Conservation (phyloP, 2,888 invertebrate genomes). For the Drosophila seclusa region DNA sequence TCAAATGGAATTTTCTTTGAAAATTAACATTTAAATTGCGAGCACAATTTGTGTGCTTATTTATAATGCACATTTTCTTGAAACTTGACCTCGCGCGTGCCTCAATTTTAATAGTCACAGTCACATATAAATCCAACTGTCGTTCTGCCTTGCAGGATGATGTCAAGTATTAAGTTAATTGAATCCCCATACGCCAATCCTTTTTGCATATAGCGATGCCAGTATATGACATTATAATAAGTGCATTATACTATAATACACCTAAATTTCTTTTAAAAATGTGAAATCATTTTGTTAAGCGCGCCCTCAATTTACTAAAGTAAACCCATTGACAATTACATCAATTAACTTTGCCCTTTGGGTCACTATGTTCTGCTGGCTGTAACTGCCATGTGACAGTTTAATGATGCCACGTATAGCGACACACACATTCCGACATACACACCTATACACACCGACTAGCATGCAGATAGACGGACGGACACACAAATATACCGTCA, state of each 20-base stretch:
- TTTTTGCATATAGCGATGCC: background rate
- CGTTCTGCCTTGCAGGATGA: background rate
- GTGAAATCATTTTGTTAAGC: constrained; percentile 54
- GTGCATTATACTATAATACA: constrained; percentile 4
- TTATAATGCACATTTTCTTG: constrained; percentile 30
- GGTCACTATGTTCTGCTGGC: constrained; percentile 19
- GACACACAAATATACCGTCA: constrained; percentile 6
- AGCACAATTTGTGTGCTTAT: constrained; percentile 4
- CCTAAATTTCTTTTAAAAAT: constrained; percentile 12
- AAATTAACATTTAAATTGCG: constrained; percentile 53
- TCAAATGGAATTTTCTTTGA: constrained; percentile 45
- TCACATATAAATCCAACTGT: constrained; percentile 18
- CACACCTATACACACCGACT: background rate
- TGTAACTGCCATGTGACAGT: constrained; percentile 46
- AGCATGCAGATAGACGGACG: constrained; percentile 1
- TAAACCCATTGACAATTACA: constrained; percentile 54
- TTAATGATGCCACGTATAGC: constrained; percentile 56
- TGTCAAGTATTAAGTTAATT: constrained; percentile 8
- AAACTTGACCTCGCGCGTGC: constrained; percentile 26
- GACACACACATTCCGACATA: background rate
- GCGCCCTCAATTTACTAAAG: constrained; percentile 33
- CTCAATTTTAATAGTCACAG: constrained; percentile 26
- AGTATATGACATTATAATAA: background rate
- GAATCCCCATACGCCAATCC: background rate
- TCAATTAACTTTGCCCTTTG: constrained; percentile 60